Base-by-base conservation (phyloP, 92 coral and sea anemone species). In the Desmophyllum pertusum region DNA sequence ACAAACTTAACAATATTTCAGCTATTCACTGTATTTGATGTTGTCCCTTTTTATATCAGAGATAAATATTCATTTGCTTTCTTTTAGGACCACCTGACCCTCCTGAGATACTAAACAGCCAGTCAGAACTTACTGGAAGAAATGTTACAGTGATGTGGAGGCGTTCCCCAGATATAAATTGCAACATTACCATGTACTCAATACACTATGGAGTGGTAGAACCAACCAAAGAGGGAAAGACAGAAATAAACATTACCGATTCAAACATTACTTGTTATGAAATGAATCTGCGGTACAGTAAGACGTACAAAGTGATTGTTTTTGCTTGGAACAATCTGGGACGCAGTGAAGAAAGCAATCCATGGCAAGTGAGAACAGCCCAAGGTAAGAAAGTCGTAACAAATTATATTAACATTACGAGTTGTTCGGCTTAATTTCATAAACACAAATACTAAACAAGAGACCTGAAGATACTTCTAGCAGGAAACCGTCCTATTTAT, bases 241-340 rank as follows among this genome's bases (percentile, higher is more conserved):
- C 3, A 4, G 53, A n/a, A 13, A 15, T 41, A 36, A 71, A 71
- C 40, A 43, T 41, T 8, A 15, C 46, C 38, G 31, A 7, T 27
- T 25, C 43, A 5, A 18, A 31, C 3, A 19, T 43, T 71, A 71
- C 53, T 6, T 41, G 39, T 36, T 71, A 71, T 48, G 17, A 71
- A 3, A 15, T 71, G 55, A 35, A 7, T 5, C 55, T 71, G 23
- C 36, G 41, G 19, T 71, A 71, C 76, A 71, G 76, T 14, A 71
- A 42, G 19, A 11, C 0, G 33, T 71, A 71, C 33, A 35, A 41
- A 71, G n/a, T 71, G 11, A 42, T 43, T 41, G 37, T 42, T 27
- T 41, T 42, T 11, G 76, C 76, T n/a, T 42, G 76, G 52, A 71
- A 71, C 76, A 23, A 42, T 1, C 76, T 71, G n/a, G 76, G 55